Evolutionary conservation across 64 coral and sea anemone species (phyloP).

Genomic region (Astreopora myriophthalma): DNA sequence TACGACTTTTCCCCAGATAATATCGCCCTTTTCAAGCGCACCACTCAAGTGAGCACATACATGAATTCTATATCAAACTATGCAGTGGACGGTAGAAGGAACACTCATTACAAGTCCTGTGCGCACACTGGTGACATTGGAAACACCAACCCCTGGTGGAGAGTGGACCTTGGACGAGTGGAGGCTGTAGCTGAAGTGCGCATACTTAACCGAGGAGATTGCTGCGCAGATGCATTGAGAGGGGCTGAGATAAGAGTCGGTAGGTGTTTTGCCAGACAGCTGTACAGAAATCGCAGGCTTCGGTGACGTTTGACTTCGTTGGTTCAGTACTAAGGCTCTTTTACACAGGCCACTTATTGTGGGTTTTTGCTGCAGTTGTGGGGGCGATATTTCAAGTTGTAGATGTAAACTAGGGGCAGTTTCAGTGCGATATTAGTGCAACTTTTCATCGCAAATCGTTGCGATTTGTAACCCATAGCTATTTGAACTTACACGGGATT

Average conservation of each 20-base stretch:
- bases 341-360: too few species aligned
- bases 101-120: neutral
- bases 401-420: too few species aligned
- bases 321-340: too few species aligned
- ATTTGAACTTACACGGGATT: too few species aligned
- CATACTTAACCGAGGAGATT: neutral
- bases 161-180: neutral
- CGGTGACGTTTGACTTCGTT: too few species aligned
- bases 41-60: neutral
- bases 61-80: neutral
- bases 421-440: too few species aligned
- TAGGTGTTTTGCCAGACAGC: too few species aligned
- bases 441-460: too few species aligned
- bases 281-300: too few species aligned
- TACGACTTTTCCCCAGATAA: neutral
- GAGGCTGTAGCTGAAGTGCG: neutral
- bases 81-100: neutral
- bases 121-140: neutral
- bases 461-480: too few species aligned
- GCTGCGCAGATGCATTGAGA: fast-evolving
- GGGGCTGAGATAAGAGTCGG: neutral
- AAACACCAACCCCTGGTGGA: neutral
- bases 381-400: too few species aligned
- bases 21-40: neutral
- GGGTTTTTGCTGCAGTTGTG: too few species aligned